Percentiles rank a stretch among this genome's conserved stretches.
These are phyloP conservation scores for Xylocopa sonorina DNA, from an alignment of 1,140 invertebrate genomes.

Conservation along the genomic window DNA sequence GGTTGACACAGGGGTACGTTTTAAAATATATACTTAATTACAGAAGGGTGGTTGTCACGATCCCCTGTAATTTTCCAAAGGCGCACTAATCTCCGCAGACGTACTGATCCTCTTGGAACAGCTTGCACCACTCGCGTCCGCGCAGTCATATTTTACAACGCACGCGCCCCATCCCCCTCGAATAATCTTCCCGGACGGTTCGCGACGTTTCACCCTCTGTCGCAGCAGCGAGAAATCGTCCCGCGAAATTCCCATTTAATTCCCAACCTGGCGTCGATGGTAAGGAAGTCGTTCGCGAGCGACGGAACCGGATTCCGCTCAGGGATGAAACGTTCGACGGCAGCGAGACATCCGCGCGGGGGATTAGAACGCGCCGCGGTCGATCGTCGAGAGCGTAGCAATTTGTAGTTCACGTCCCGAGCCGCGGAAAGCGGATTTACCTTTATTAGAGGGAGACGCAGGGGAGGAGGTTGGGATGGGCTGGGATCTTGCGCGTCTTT, in stretches of 20 bases:
- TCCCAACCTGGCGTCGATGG: neutral
- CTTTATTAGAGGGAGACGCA: neutral
- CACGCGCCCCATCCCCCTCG: neutral
- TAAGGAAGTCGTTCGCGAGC: neutral
- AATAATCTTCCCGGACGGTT: neutral
- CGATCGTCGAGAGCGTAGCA: slow-evolving; percentile 3
- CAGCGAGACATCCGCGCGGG: neutral
- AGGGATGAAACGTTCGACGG: neutral
- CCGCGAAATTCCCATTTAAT: neutral
- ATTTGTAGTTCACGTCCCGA: slow-evolving; percentile 9
- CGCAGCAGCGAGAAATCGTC: neutral
- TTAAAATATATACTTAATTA: no score
- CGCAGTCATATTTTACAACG: neutral
- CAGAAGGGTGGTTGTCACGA: no score
- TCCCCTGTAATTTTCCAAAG: no score
- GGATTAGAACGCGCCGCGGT: slow-evolving; percentile 3
- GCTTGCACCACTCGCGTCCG: no score
- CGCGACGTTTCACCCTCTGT: neutral
- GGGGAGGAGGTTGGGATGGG: no score
- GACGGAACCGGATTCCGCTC: neutral
- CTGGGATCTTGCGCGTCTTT: neutral
- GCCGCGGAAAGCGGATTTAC: slow-evolving; percentile 20
- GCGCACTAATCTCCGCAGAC: neutral
- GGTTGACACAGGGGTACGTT: no score
- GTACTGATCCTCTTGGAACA: neutral